These are phyloP conservation scores for Pyralis farinalis DNA, from an alignment of 2,888 invertebrate genomes.

Conservation along the genomic window DNA sequence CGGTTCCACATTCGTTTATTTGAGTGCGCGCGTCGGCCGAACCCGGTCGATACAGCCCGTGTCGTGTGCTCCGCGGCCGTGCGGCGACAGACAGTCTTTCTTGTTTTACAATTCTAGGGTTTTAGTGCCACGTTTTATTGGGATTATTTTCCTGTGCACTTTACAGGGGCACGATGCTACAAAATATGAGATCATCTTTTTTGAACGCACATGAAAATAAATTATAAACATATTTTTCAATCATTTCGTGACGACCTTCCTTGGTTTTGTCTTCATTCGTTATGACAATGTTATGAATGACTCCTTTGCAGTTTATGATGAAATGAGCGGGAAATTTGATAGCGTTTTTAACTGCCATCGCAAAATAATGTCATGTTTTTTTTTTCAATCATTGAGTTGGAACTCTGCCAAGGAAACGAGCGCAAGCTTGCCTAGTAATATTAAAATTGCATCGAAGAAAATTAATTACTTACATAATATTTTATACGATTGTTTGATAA, in stretches of 20 bases:
- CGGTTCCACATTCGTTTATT: conserved; percentile 38
- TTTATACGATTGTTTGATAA: background rate
- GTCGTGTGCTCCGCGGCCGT: conserved; percentile 53
- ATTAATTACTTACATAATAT: background rate
- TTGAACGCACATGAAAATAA: conserved; percentile 29
- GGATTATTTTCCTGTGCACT: conserved; percentile 42
- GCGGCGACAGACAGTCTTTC: conserved; percentile 73
- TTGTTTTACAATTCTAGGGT: conserved; percentile 63
- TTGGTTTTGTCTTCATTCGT: too few relatives aligned
- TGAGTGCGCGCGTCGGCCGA: conserved; percentile 68
- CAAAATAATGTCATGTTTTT: conserved; percentile 1
- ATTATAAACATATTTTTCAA: too few relatives aligned
- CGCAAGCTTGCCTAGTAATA: background rate
- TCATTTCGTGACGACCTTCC: too few relatives aligned
- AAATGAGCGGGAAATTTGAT: too few relatives aligned
- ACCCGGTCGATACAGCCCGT: conserved; percentile 70
- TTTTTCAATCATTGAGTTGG: conserved; percentile 5
- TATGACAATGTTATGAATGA: too few relatives aligned
- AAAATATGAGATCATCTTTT: conserved; percentile 22
- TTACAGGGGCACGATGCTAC: conserved; percentile 22
- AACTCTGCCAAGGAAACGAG: conserved; percentile 1
- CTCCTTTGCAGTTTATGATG: too few relatives aligned
- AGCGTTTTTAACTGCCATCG: background rate
- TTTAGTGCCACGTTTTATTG: conserved; percentile 36
- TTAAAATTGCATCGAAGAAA: background rate